A percentile compares a stretch with the other conserved stretches of the same genome.
These are phyloP conservation scores for Trisateles emortualis DNA, from an alignment of 2,888 invertebrate species.

Conservation along the genomic window DNA sequence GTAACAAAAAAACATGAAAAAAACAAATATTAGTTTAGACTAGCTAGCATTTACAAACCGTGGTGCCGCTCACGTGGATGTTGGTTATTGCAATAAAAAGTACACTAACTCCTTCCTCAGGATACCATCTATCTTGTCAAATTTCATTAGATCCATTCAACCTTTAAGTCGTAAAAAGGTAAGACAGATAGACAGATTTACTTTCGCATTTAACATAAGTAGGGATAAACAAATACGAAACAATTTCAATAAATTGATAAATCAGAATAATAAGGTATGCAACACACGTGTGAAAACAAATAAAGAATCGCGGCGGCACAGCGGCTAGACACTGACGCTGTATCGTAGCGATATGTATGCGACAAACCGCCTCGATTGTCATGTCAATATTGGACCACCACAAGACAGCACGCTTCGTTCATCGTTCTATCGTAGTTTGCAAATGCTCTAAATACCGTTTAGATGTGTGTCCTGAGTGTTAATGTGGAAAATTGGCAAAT, in stretches of 20 bases:
- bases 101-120: no score
- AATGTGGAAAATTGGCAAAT: neutral
- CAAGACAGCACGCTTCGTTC: conserved; percentile 42
- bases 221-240: conserved; percentile 40
- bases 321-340: conserved; percentile 53
- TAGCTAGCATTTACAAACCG: no score
- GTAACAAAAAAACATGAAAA: no score
- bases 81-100: no score
- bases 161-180: no score
- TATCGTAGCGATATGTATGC: conserved; percentile 54
- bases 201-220: no score
- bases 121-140: no score
- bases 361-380: conserved; percentile 50
- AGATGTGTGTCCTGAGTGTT: conserved; percentile 1
- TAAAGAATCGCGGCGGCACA: conserved; percentile 55
- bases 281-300: conserved; percentile 51
- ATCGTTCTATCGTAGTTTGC: conserved; percentile 41
- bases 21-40: no score
- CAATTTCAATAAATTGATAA: conserved; percentile 41
- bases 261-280: conserved; percentile 55
- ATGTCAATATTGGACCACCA: conserved; percentile 68
- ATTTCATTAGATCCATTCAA: no score
- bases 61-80: no score
- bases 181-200: no score
- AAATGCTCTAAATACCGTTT: conserved; percentile 45